Percentiles rank a stretch among this genome's conserved stretches.
Conservation (phyloP, 2,797 vertebrate species). For the Poeciliopsis paucimaculata region DNA sequence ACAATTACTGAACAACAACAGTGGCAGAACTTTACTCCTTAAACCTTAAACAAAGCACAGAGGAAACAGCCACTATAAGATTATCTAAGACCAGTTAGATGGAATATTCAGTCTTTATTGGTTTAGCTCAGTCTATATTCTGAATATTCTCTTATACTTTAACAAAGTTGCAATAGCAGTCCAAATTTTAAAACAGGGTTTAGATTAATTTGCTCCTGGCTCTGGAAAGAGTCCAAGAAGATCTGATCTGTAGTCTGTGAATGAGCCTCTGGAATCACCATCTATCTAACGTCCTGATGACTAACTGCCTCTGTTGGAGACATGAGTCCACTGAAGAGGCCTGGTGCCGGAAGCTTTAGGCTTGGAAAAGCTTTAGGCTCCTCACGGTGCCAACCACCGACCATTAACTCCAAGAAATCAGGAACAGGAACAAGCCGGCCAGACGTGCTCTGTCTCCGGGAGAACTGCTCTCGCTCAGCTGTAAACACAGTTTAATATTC, state of each 20-base stretch:
- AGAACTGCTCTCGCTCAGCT: background rate
- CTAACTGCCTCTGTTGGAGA: background rate
- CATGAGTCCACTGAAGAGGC: background rate
- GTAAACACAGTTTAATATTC: background rate
- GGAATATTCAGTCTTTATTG: background rate
- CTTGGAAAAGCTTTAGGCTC: background rate
- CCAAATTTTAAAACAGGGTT: background rate
- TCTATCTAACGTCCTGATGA: background rate
- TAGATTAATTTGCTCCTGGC: background rate
- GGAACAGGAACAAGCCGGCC: background rate
- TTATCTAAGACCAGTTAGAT: background rate
- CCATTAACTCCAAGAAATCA: background rate
- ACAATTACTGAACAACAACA: background rate
- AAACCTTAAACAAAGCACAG: background rate
- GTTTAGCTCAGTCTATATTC: background rate
- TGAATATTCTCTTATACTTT: background rate
- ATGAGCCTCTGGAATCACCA: background rate
- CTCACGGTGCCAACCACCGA: background rate
- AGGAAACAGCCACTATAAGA: background rate
- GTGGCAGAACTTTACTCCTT: background rate
- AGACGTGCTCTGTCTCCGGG: background rate
- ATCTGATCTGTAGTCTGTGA: background rate
- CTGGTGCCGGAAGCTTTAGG: background rate
- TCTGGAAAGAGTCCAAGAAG: background rate
- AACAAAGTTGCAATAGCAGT: background rate